Evolutionary conservation across 2,797 vertebrate genomes (phyloP), one percentile per base, ranked within the genome.

Genomic region (Sebastes baramenuke): DNA sequence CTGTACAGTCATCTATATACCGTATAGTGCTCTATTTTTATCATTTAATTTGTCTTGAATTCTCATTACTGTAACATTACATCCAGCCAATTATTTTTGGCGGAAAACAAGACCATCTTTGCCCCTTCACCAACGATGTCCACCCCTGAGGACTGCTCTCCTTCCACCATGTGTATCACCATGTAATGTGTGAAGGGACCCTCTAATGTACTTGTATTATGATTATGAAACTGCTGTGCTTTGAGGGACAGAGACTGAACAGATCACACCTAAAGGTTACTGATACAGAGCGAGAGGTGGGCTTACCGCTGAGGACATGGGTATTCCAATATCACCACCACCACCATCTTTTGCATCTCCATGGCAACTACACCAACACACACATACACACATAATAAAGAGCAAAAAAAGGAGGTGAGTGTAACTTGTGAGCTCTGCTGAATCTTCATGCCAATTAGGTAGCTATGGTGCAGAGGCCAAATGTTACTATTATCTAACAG

Each of bases 361-460:
- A 92, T 89, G 88, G 89, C 83, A 92, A 93, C 90, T 69, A 82
- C 49, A 78, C 79, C 22, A 72, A 81, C 71, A 82, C 67, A 77
- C 42, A 60, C 75, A 70, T 59, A 67, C 68, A 79, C 34, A 22
- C 54, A 22, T 55, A 72, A 71, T 18, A 38, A 83, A 81, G 77
- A 75, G 58, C 77, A 20, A n/a, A 88, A 66, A 78, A 83, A 81
- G 54, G 55, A 84, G 73, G 69, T 66, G 68, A 54, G 68, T 71
- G 55, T 81, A 81, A 87, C 64, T 82, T 75, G 77, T 82, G 83
- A 80, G 80, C 60, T 70, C 65, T 49, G 55, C 70, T 67, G 79
- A 83, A 61, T 73, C 60, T 86, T 81, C 77, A 69, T 82, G 49
- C 76, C 79, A 87, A 87, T 89, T 77, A 82, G 77, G 73, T 67